Base-by-base conservation (phyloP, 2,888 invertebrate genomes). In the Drosophila tripunctata region DNA sequence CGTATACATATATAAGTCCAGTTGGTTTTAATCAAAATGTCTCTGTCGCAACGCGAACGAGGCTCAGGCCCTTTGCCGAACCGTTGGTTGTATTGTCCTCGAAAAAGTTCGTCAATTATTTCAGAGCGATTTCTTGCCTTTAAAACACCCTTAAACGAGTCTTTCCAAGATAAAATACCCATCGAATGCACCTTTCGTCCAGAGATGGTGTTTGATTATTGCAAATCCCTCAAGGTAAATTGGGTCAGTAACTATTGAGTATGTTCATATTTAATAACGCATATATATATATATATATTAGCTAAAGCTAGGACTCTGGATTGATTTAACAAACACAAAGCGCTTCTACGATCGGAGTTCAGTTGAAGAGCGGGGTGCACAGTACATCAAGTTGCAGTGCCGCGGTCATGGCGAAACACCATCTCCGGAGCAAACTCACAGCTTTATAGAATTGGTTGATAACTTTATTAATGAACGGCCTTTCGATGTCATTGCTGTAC, bases 361-460 rank as follows among this genome's bases (percentile, higher is more conserved):
- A 63, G 93, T 99, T 19, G 96, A 96, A 88, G 92, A 93, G 1
- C 92, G 94, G 57, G 95, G 93, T 10, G 96, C 96, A 90, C 94
- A 93, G 90, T 99, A 99, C 92, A 92, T 96, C 2, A 99, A 99
- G 91, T 90, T 99, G 65, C 94, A 95, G 78, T 98, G 99, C 90
- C 92, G 96, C 75, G 98, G 99, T 0, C 98, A 98, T 90, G 97
- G 96, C 0, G 98, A 98, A 91, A 95, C 98, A 4, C 99, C 99
- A 0, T 95, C 96, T 0, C 86, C 80, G 21, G 97, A 98, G 50
- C 97, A 98, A 90, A 96, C 96, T 0, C 92, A 90, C 90, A 91
- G 93, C n/a, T 99, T 99, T 89, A 95, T 98, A 62, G 92, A 94
- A 68, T 90, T 96, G 40, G 97, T 97, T 57, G 93, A 94, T 52